Base-by-base conservation (phyloP, 2,797 vertebrate genomes). In the Arctocebus calabarensis region DNA sequence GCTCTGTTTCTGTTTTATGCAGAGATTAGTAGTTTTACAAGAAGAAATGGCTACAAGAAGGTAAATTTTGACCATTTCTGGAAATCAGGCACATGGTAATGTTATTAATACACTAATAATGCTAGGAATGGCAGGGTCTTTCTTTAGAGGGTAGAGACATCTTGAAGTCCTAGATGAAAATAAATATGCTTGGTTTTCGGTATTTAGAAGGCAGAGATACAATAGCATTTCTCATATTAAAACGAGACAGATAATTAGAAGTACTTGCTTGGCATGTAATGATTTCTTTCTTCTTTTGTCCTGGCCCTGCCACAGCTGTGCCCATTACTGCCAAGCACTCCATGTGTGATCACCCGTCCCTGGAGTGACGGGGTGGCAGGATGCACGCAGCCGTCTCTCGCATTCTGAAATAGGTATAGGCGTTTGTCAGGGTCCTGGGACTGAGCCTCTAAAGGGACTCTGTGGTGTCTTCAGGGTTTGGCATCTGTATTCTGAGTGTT, bases 171-270 rank as follows among this genome's bases (percentile, higher is more conserved):
- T 70, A 37, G 62, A 73, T 61, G 84, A 84, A 94, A 77, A 64
- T 73, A 84, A 68, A 85, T 48, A 32, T 3, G 45, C 79, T 90
- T 91, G 83, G 81, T 84, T n/a, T 52, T 89, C 55, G 37, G 13
- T 68, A 52, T 87, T 93, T 87, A 27, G 77, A 88, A 94, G 79
- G 70, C 34, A 74, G 82, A 57, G 48, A 93, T 34, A 74, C 57
- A 88, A 55, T 62, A 29, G 11, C 55, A 70, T 86, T 82, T 59
- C 71, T 92, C 81, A 22, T 66, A 82, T 84, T 84, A 82, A 93
- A 94, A 89, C 82, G 86, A 89, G 95, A 85, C 88, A 84, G 90
- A 92, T 92, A 71, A 96, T 95, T 95, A 95, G 64, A 70, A 86
- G 34, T 17, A 43, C 92, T 95, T 70, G 71, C 91, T 94, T 84